Conservation (phyloP, 37 sponge, comb jelly and placozoan species). For the Ephydatia muelleri region DNA sequence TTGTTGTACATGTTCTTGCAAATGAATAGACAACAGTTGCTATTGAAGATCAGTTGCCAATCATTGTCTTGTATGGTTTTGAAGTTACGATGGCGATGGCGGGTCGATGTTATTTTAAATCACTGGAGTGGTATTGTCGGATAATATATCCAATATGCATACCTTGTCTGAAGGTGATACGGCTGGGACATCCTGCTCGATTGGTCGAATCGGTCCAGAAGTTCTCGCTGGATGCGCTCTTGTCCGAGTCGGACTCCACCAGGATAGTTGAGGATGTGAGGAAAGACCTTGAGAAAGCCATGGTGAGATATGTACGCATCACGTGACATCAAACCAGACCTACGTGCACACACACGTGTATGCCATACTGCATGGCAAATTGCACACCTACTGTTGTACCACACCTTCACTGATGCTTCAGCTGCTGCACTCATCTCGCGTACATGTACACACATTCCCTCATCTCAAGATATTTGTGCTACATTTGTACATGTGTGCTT, state of each 20-base stretch:
- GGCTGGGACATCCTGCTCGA: constrained; percentile 95
- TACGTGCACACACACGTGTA: no score
- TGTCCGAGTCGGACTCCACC: constrained; percentile 60
- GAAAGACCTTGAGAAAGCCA: constrained; percentile 71
- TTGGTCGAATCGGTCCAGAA: constrained; percentile 55
- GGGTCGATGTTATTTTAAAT: background rate
- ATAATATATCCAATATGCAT: background rate
- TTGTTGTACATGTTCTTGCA: no score
- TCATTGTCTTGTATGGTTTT: no score
- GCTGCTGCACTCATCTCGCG: no score
- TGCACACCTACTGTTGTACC: no score
- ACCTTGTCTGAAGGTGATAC: constrained; percentile 42
- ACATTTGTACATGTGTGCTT: background rate
- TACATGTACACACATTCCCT: background rate
- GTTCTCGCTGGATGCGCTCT: constrained; percentile 74
- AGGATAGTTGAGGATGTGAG: constrained; percentile 78
- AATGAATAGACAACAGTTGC: no score
- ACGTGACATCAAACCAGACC: background rate
- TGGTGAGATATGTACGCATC: constrained; percentile 14
- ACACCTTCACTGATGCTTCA: no score
- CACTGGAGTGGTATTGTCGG: background rate
- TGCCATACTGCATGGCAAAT: no score
- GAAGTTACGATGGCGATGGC: no score
- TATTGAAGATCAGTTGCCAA: no score
- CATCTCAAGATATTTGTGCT: background rate